Evolutionary conservation across 2,888 invertebrate genomes (phyloP).

Genomic region (Drosophila mimica): DNA sequence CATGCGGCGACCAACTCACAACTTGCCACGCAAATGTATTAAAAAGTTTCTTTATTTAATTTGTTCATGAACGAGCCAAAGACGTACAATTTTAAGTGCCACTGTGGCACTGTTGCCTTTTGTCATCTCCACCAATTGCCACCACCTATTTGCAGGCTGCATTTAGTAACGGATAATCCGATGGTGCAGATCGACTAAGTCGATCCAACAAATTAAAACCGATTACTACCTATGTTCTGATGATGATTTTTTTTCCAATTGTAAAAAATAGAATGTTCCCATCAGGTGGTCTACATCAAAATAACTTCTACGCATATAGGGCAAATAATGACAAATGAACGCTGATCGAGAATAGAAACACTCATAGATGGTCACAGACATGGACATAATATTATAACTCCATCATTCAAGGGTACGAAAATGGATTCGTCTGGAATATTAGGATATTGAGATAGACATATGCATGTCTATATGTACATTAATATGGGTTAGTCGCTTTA

Average conservation of each 20-base stretch:
- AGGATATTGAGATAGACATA: not conserved
- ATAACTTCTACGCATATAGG: not conserved
- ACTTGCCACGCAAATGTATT: constrained; percentile 68
- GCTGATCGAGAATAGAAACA: not conserved
- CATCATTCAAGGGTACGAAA: not conserved
- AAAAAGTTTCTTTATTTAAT: constrained; percentile 77
- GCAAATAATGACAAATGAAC: not conserved
- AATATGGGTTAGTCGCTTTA: not conserved
- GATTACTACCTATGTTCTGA: not conserved
- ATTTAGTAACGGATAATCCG: constrained; percentile 22
- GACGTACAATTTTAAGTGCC: constrained; percentile 43
- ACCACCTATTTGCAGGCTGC: constrained; percentile 61
- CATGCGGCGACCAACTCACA: constrained; percentile 1
- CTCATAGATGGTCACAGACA: not conserved
- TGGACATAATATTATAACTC: not conserved
- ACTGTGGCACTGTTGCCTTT: constrained; percentile 38
- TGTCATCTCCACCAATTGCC: constrained; percentile 64
- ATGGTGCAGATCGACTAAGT: not conserved
- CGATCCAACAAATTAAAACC: not conserved
- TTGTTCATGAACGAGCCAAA: constrained; percentile 62
- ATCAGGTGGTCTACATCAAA: not conserved
- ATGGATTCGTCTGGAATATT: not conserved
- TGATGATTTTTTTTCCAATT: too few species aligned
- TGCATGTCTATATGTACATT: not conserved
- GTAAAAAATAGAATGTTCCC: not conserved